Conservation (phyloP, 2,888 invertebrate species). For the Agriopis marginaria region DNA sequence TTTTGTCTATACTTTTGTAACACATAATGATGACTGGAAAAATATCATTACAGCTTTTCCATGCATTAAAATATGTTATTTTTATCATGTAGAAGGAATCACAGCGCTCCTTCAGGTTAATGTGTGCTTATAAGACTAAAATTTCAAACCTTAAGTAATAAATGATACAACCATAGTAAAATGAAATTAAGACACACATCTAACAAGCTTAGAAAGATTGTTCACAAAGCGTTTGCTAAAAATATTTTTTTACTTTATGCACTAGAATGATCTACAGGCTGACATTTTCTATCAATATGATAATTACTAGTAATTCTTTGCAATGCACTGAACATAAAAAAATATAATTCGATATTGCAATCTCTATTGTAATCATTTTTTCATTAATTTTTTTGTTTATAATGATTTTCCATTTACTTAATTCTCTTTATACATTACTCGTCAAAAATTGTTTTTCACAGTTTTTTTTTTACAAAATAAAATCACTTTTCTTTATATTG, state of each 20-base stretch:
- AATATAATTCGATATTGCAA: conserved; percentile 83
- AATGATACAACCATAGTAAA: conserved; percentile 70
- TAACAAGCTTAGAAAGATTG: conserved; percentile 63
- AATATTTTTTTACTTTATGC: conserved; percentile 47
- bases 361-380: conserved; percentile 74
- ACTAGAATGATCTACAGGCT: conserved; percentile 61
- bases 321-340: conserved; percentile 77
- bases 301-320: conserved; percentile 59
- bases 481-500: conserved; percentile 80
- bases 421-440: conserved; percentile 72
- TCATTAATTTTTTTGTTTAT: conserved; percentile 62
- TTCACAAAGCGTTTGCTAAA: conserved; percentile 67
- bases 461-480: conserved; percentile 81
- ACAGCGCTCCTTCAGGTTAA: conserved; percentile 49
- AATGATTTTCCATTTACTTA: conserved; percentile 76
- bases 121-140: conserved; percentile 64
- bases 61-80: conserved; percentile 54
- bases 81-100: conserved; percentile 33
- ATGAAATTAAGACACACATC: conserved; percentile 70
- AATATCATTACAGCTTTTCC: conserved; percentile 54
- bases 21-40: conserved; percentile 62
- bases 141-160: conserved; percentile 66
- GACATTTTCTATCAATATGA: conserved; percentile 56
- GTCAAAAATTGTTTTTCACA: conserved; percentile 63
- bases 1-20: conserved; percentile 66